A percentile compares a stretch with the other conserved stretches of the same genome.
phyloP scores from a whole-genome alignment of 2,888 invertebrate species.

The Tetranychus truncatus region DNA sequence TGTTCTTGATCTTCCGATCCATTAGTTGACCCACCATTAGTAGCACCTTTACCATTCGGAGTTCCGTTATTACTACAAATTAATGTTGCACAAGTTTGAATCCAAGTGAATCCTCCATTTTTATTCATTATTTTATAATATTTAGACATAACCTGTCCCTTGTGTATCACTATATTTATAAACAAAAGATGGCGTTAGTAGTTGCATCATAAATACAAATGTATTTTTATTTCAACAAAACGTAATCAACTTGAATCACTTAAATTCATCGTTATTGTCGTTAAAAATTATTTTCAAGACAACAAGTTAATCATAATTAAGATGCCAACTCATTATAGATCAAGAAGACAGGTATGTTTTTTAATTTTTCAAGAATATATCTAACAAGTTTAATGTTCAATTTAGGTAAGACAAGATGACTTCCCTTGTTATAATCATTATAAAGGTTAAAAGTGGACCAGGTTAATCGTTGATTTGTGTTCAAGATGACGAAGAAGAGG shows the following conservation, averaged over 20 bases:
- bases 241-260: too few relatives aligned
- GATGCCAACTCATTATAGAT: too few relatives aligned
- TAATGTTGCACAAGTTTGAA: constrained; percentile 89
- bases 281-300: not conserved
- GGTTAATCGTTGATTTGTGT: not conserved
- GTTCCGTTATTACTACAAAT: constrained; percentile 42
- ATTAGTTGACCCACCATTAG: not conserved
- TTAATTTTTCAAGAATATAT: too few relatives aligned
- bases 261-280: not conserved
- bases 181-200: not conserved
- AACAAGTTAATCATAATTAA: too few relatives aligned
- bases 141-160: constrained; percentile 87
- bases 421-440: not conserved
- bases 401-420: not conserved
- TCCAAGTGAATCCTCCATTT: constrained; percentile 84
- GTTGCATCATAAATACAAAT: not conserved
- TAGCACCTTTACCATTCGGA: not conserved
- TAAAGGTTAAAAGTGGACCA: not conserved
- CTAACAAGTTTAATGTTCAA: not conserved
- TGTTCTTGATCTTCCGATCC: constrained; percentile 71
- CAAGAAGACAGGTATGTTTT: too few relatives aligned
- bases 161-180: constrained; percentile 59
- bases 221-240: too few relatives aligned
- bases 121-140: constrained; percentile 92
- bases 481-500: not conserved